Evolutionary conservation across 2,797 vertebrate genomes (phyloP).

Genomic region (Nothura maculosa): DNA sequence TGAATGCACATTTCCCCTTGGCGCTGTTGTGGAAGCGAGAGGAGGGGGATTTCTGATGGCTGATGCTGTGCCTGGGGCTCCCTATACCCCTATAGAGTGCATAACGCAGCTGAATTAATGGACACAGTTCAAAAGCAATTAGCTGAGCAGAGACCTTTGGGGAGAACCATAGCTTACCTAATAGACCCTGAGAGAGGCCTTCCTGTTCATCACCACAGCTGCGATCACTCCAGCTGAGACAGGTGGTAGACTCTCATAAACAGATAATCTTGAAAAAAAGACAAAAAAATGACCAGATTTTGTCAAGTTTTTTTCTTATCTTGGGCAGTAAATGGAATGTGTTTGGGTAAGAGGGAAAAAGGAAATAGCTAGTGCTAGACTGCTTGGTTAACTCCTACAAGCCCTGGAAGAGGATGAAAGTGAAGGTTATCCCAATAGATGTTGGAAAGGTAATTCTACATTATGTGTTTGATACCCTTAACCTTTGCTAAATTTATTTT

Average conservation of each 20-base stretch:
- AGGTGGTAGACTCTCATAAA: background rate
- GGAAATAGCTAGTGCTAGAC: background rate
- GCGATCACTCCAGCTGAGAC: background rate
- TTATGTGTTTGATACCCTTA: background rate
- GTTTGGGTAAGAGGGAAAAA: background rate
- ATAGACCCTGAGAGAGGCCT: too few relatives aligned
- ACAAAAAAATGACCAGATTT: background rate
- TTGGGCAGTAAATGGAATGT: background rate
- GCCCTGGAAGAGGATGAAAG: background rate
- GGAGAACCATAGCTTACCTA: background rate
- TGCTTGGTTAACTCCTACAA: background rate
- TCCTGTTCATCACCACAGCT: background rate
- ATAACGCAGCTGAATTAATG: background rate
- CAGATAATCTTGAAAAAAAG: background rate
- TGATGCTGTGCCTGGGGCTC: background rate
- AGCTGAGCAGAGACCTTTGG: background rate
- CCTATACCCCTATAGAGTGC: background rate
- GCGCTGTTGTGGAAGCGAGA: background rate
- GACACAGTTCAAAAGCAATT: background rate
- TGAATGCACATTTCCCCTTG: accelerated
- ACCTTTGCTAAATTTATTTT: background rate
- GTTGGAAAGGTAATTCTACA: background rate
- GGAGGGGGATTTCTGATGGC: background rate
- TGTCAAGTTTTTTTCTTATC: background rate
- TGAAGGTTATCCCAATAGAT: background rate